Evolutionary conservation across 2,888 invertebrate genomes (phyloP), one percentile per base, ranked within the genome.

Genomic region (Laothoe populi): DNA sequence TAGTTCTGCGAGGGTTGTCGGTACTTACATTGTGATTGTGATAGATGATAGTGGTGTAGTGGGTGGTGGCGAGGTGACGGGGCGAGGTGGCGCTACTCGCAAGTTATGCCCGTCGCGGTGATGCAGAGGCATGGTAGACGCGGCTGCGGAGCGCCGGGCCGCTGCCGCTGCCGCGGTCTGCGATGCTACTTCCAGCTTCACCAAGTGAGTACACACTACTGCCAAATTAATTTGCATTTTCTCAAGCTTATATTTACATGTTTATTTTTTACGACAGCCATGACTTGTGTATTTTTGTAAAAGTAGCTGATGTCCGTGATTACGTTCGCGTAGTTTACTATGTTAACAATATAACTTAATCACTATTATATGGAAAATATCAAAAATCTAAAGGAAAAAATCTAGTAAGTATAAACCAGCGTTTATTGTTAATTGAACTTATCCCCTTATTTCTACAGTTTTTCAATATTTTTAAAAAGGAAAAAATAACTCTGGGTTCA

Each of bases 71-170:
- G 84, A 79, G 79, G 78, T 81, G 72, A 68, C 71, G 74, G 73
- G 75, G 78, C 76, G 79, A 71, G 77, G 82, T 78, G 79, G 75
- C 73, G 76, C 76, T 71, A 75, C 75, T 76, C 79, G 81, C 84
- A 80, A 88, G 90, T 90, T 84, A 92, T 92, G 92, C 90, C 84
- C 83, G 85, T 78, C 86, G 84, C 88, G 88, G 90, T 90, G 90
- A 91, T 92, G 92, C 91, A 83, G 87, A 89, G 92, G 91, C 86
- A 92, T 92, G 92, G 92, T 90, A 89, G 92, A 92, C 90, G 92
- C 88, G 90, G 90, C 89, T 83, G 90, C 90, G 91, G 90, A 90
- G 88, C 90, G 88, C 86, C 88, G 86, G 86, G 81, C 85, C 86
- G 86, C 84, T 84, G 84, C 82, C 84, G 89, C 83, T 84, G 90